Base-by-base conservation (phyloP, 2,113 vertebrate species). In the Thunnus maccoyii region DNA sequence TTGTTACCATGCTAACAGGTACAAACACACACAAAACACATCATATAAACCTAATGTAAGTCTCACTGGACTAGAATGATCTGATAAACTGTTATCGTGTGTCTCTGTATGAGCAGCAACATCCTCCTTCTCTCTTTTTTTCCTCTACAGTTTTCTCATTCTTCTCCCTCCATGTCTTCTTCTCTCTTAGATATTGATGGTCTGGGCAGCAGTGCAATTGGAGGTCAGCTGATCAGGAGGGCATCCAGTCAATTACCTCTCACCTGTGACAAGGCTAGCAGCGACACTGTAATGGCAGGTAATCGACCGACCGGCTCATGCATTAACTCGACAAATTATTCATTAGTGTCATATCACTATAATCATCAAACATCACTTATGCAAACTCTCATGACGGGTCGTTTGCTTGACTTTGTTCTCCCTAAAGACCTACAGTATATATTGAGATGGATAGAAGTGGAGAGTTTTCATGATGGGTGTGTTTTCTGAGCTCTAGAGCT, bases 1-100 rank as follows among this genome's bases (percentile, higher is more conserved):
- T 99, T 78, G 96, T 99, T 93, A 97, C 96, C 85, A 97, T 99
- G 96, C 94, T 99, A 36, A 98, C 96, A 0, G 98, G 98, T 99
- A 90, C 89, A 92, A 44, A 17, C 20, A 50, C 48, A 61, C 52
- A 66, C 56, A 62, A 36, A 30, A 44, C 11, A 13, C 72, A 14
- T 18, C 25, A 15, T n/a, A 22, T 1, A 2, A 6, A 4, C 25
- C 3, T 22, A 22, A 22, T 22, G 22, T 22, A 22, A 22, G 22
- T 22, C 22, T 22, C 22, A 22, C 22, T 1, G 22, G 22, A 22
- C 22, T 22, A 22, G 22, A 22, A 22, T 22, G 22, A 22, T 22
- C 22, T 22, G 22, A 22, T 22, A 22, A 22, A 22, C 22, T 30
- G 27, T 30, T 2, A 30, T 30, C 4, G 27, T 30, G 27, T 4